Evolutionary conservation across 2,888 invertebrate genomes (phyloP).

Genomic region (Melanophora roralis): DNA sequence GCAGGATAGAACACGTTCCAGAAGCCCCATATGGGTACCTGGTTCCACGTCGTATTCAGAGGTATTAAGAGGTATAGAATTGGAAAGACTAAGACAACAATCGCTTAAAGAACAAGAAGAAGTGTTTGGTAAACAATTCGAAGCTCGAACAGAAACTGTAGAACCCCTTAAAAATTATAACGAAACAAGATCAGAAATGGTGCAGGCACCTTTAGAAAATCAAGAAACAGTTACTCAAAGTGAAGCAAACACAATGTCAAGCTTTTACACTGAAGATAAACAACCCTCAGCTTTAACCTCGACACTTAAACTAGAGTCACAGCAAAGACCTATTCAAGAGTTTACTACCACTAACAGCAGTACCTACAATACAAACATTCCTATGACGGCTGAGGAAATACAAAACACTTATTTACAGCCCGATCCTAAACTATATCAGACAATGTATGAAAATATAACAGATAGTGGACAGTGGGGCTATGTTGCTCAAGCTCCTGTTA

Average conservation of each 20-base stretch:
- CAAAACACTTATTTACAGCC: conserved; percentile 73
- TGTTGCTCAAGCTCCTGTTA: conserved; percentile 29
- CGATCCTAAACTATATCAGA: conserved; percentile 71
- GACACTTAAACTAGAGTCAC: not conserved
- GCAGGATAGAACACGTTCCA: conserved; percentile 79
- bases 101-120: conserved; percentile 43
- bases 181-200: conserved; percentile 47
- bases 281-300: not conserved
- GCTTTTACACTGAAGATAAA: conserved; percentile 8
- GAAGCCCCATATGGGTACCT: conserved; percentile 85
- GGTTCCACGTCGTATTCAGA: conserved; percentile 88
- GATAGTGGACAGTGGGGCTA: conserved; percentile 71
- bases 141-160: conserved; percentile 10
- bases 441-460: conserved; percentile 72
- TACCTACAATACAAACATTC: conserved; percentile 49
- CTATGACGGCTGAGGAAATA: conserved; percentile 73
- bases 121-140: too few species aligned
- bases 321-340: not conserved
- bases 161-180: conserved; percentile 1
- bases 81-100: conserved; percentile 68
- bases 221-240: not conserved
- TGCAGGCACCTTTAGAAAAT: conserved; percentile 61
- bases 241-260: not conserved
- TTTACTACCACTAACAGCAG: conserved; percentile 11
- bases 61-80: conserved; percentile 82